Percentiles rank a stretch among this genome's conserved stretches.
phyloP scores from a whole-genome alignment of 2,888 invertebrate genomes.

The Meteorus cinctellus region DNA sequence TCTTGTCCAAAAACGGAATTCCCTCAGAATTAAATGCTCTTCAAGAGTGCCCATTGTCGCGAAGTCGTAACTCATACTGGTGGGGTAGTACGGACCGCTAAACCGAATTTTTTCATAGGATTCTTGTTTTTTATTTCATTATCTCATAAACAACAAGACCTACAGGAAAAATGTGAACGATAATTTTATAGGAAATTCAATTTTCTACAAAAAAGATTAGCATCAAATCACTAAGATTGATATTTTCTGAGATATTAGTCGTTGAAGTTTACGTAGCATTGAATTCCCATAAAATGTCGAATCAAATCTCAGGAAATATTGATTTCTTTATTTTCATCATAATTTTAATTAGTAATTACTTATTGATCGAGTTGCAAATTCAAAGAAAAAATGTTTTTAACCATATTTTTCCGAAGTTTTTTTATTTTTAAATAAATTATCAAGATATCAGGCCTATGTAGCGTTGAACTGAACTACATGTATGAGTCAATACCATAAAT shows the following conservation, averaged over 20 bases:
- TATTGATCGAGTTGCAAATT: too few species aligned
- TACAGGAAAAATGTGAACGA: not conserved
- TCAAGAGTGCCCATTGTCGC: constrained; percentile 6
- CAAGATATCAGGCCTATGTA: too few species aligned
- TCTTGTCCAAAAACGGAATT: not conserved
- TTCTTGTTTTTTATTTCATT: not conserved
- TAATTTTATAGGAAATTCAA: constrained; percentile 13
- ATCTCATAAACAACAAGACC: constrained; percentile 17
- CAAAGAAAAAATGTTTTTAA: too few species aligned
- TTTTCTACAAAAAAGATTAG: not conserved
- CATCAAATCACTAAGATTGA: constrained; percentile 12
- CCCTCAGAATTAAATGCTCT: constrained; percentile 13
- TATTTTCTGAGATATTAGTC: constrained; percentile 10
- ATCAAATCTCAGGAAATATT: not conserved
- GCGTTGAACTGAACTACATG: too few species aligned
- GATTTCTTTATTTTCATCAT: too few species aligned
- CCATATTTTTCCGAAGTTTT: too few species aligned
- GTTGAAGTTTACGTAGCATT: not conserved
- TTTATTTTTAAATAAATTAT: too few species aligned
- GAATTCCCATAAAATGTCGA: not conserved
- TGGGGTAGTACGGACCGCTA: constrained; percentile 1
- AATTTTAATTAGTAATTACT: too few species aligned
- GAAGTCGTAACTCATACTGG: constrained; percentile 22
- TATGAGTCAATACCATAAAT: too few species aligned
- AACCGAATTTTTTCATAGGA: not conserved